Base-by-base conservation (phyloP, 2,797 vertebrate genomes). In the Enteromius mattozi region DNA sequence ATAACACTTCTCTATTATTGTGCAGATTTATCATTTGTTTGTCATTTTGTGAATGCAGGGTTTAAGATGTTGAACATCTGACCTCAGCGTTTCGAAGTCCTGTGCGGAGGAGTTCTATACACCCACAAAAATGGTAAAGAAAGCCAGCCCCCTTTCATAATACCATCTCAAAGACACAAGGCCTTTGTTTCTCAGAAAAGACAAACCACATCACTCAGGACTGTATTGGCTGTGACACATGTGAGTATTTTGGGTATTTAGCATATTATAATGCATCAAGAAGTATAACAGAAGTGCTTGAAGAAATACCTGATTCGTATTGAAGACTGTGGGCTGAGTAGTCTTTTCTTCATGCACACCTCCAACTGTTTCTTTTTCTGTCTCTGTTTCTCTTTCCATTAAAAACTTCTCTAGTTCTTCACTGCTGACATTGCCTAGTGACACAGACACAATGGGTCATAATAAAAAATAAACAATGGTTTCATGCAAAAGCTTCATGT, bases 381-480 rank as follows among this genome's bases (percentile, higher is more conserved):
- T 37, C 14, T 21, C 14, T 71, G 17, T 3, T 71, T 74, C 83
- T 17, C 42, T 66, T 35, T 1, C 84, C 2, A 2, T 59, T 3
- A 92, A 6, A 61, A 88, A 85, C 21, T 2, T 65, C 8, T 88
- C 88, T 24, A 90, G 71, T 0, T 88, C 89, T 3, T 90, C 87
- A 51, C 0, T 81, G 83, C 91, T 92, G 61, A 49, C 30, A 69
- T 92, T 92, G 69, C 86, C 91, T 92, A 24, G 19, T 68, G 40
- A 45, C 14, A 89, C 8, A 68, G 33, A 56, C 51, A 45, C 9
- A 63, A 6, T 14, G 42, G 54, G 17, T 51, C 33, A 70, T 69
- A 19, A 14, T 47, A 35, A 65, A 83, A 54, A 85, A 30, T 35
- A 0, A n/a, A 21, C 30, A 51, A 33, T 33, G 7, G 30, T 80